phyloP scores from a whole-genome alignment of 2,113 vertebrate species.

The Arothron firmamentum region DNA sequence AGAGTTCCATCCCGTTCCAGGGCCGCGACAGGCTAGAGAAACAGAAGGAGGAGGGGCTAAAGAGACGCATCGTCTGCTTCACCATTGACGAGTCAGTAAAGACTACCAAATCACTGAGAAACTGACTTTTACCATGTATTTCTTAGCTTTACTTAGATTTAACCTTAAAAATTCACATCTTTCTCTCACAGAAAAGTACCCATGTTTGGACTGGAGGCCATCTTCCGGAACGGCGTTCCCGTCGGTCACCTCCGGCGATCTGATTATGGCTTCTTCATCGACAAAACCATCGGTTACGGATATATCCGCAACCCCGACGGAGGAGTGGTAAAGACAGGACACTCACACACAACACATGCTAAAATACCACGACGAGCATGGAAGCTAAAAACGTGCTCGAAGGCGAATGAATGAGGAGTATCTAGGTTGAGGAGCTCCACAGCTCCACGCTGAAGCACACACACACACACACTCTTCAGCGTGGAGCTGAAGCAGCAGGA shows the following conservation, averaged over 20 bases:
- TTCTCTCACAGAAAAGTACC: conserved; percentile 81
- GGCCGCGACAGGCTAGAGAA: conserved; percentile 83
- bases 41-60: conserved; percentile 81
- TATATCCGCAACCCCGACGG: conserved; percentile 84
- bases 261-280: conserved; percentile 83
- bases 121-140: not conserved
- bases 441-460: too few relatives aligned
- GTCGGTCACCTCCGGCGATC: conserved; percentile 88
- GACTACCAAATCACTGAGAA: not conserved
- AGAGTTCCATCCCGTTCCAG: conserved; percentile 80
- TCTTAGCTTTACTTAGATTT: not conserved
- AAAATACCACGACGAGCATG: not conserved
- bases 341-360: not conserved
- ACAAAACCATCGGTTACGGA: conserved; percentile 89
- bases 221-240: conserved; percentile 83
- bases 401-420: too few relatives aligned
- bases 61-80: conserved; percentile 85
- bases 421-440: too few relatives aligned
- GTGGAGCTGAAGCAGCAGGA: too few relatives aligned
- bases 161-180: not conserved
- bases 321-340: conserved; percentile 77
- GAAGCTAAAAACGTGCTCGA: too few relatives aligned
- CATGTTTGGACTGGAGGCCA: conserved; percentile 90
- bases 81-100: conserved; percentile 85
- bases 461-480: too few relatives aligned